Percentiles rank a stretch among this genome's conserved stretches.
phyloP scores from a whole-genome alignment of 2,113 vertebrate genomes.

The Gorsachius goisagi region DNA sequence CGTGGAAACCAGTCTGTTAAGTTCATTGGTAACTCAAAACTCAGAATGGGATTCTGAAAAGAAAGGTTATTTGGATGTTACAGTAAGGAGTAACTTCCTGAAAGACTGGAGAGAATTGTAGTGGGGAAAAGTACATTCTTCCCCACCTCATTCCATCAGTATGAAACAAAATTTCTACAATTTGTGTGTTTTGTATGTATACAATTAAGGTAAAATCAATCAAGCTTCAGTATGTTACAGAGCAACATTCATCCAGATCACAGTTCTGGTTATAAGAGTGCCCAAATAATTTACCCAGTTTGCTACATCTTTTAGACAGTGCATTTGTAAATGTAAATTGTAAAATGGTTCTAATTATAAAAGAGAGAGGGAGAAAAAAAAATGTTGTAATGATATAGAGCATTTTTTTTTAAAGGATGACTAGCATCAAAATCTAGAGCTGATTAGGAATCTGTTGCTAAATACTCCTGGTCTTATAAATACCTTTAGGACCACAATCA shows the following conservation, averaged over 20 bases:
- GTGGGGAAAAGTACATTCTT: neutral
- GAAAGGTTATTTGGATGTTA: neutral
- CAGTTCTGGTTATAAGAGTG: neutral
- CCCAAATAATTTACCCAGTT: neutral
- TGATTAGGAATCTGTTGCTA: neutral
- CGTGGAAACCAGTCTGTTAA: conserved; percentile 94
- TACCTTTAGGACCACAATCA: neutral
- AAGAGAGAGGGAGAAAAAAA: neutral
- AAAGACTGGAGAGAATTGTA: neutral
- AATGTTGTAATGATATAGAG: neutral
- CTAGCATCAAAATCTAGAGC: neutral
- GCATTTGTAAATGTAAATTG: neutral
- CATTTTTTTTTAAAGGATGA: neutral
- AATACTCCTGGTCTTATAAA: neutral
- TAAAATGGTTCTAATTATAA: neutral
- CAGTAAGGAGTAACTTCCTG: neutral
- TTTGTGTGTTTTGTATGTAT: neutral
- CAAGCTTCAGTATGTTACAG: neutral
- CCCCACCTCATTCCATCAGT: neutral
- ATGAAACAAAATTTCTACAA: neutral
- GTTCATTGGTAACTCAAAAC: conserved; percentile 92
- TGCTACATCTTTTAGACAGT: neutral
- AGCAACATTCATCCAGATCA: neutral
- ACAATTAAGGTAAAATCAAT: neutral
- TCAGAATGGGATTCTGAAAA: conserved; percentile 88